Percentiles rank a stretch among this genome's conserved stretches.
phyloP scores from a whole-genome alignment of 2,113 vertebrate species.

The Furnarius figulus region DNA sequence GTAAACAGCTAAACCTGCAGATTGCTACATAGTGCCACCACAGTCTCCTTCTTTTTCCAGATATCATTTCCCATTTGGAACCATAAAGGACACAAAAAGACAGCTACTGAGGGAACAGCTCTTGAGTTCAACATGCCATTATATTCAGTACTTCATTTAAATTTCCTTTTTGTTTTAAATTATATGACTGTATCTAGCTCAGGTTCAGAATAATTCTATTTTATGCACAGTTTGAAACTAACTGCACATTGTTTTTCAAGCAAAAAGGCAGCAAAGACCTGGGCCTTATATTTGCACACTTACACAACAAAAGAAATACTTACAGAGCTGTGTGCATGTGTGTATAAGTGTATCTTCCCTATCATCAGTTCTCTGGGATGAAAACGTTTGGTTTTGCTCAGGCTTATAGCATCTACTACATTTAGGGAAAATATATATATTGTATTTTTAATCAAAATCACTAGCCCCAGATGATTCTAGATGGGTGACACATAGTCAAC shows the following conservation, averaged over 20 bases:
- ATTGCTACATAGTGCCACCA: background rate
- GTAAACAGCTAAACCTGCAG: background rate
- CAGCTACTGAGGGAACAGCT: background rate
- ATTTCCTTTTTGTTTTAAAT: background rate
- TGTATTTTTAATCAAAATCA: background rate
- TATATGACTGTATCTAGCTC: background rate
- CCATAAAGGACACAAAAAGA: background rate
- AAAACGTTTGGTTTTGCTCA: background rate
- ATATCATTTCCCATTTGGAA: background rate
- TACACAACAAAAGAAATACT: too few species aligned
- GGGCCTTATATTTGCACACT: background rate
- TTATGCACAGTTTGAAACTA: background rate
- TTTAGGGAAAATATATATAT: background rate
- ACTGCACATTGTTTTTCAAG: background rate
- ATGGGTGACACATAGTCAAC: fast-evolving
- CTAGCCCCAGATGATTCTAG: background rate
- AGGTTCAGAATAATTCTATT: background rate
- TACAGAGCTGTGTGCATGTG: background rate
- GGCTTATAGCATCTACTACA: background rate
- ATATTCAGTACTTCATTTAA: background rate
- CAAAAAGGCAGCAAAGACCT: background rate
- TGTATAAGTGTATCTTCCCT: background rate
- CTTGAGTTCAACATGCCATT: background rate
- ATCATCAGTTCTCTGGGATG: background rate
- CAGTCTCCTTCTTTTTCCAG: background rate